Conservation (phyloP, 2,797 vertebrate species). For the Sebastes trivittatus region DNA sequence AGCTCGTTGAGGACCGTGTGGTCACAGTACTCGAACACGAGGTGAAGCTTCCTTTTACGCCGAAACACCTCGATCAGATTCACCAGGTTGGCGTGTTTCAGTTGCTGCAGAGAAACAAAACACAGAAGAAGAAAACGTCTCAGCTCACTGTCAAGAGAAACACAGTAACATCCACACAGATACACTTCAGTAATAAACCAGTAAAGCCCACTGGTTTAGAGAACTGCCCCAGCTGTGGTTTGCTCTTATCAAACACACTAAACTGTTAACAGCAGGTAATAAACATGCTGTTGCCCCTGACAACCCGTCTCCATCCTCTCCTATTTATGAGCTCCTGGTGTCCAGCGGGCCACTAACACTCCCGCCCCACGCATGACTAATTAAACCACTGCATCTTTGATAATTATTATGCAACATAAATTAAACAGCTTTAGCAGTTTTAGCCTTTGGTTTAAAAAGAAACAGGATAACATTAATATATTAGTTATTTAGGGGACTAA, state of each 20-base stretch:
- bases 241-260: conserved; percentile 30
- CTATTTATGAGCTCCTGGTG: conserved; percentile 58
- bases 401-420: neutral
- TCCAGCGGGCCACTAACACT: conserved; percentile 28
- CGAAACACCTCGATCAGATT: conserved; percentile 95
- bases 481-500: neutral
- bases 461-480: too few species aligned
- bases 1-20: conserved; percentile 95
- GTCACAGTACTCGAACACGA: conserved; percentile 97
- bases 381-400: conserved; percentile 39
- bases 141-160: neutral
- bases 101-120: conserved; percentile 83
- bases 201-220: neutral
- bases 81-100: conserved; percentile 96
- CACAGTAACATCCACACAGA: neutral
- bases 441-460: neutral
- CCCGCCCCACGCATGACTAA: conserved; percentile 62
- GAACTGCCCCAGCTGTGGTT: neutral
- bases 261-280: conserved; percentile 48
- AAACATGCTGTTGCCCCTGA: conserved; percentile 73
- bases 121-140: neutral
- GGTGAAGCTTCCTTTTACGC: conserved; percentile 90
- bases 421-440: neutral
- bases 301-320: conserved; percentile 53
- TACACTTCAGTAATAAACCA: neutral